Evolutionary conservation across 2,888 invertebrate genomes (phyloP).

Genomic region (Diogma glabrata): DNA sequence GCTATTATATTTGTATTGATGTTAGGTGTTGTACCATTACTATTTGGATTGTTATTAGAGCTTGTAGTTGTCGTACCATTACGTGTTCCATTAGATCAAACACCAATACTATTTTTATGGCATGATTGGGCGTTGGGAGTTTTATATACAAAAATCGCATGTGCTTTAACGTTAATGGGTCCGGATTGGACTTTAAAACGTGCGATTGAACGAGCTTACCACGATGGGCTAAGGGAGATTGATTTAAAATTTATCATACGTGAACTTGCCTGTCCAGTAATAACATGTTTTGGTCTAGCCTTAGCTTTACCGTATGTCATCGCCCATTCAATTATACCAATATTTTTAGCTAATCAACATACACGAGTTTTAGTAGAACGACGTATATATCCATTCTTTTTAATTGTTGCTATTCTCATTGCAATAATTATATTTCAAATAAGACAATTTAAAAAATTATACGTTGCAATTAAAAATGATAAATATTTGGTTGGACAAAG

Average conservation of each 20-base stretch:
- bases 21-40: conserved; percentile 79
- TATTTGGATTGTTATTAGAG: conserved; percentile 87
- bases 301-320: conserved; percentile 88
- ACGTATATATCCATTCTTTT: conserved; percentile 79
- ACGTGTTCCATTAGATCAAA: conserved; percentile 82
- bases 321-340: conserved; percentile 64
- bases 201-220: conserved; percentile 85
- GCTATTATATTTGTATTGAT: conserved; percentile 55
- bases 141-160: conserved; percentile 93
- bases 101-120: conserved; percentile 79
- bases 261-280: conserved; percentile 81
- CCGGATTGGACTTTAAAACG: conserved; percentile 90
- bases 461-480: conserved; percentile 98
- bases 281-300: conserved; percentile 77
- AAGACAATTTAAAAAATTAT: conserved; percentile 84
- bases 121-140: conserved; percentile 98
- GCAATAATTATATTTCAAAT: conserved; percentile 74
- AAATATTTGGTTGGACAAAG: conserved; percentile 95
- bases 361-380: conserved; percentile 67
- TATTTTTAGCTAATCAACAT: conserved; percentile 50
- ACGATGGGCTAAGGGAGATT: conserved; percentile 88
- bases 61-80: conserved; percentile 85
- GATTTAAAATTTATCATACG: conserved; percentile 75
- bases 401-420: conserved; percentile 56
- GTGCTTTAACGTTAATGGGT: conserved; percentile 95